Evolutionary conservation across 2,888 invertebrate genomes (phyloP), one percentile per base, ranked within the genome.

Genomic region (Taenaris catops): DNA sequence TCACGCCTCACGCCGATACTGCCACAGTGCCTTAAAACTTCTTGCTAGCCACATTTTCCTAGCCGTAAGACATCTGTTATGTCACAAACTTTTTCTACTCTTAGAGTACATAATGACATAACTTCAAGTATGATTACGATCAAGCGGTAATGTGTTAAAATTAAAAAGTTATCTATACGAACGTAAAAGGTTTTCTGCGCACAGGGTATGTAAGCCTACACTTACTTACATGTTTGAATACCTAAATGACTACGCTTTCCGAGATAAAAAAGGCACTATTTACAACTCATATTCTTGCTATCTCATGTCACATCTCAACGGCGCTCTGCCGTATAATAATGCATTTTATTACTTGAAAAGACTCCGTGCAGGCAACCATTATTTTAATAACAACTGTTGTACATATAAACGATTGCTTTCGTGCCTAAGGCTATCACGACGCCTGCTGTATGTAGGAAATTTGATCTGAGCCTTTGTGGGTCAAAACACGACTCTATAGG

Each of bases 391-490:
- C 53, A 53, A 53, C 51, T 53, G 28, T 46, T 47, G 51, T 55
- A 50, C 48, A 51, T 46, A 58, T 44, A 62, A 54, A 54, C 53
- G 53, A 57, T 61, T 53, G 46, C 46, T 47, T 49, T 68, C 64
- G 61, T 62, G 67, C 63, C 55, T 49, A 34, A 44, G 56, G 63
- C 53, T 50, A 61, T 73, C 68, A 67, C 67, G 67, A 63, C 46
- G 58, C 50, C 44, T 41, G 52, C 47, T 55, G 53, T 60, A 54
- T 58, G 58, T 7, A 59, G 62, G 72, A 70, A 70, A 78, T 76
- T 70, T 58, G 73, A 74, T 73, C 68, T 66, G 55, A 65, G 56
- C 61, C 59, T 71, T 74, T 72, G 52, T 78, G 55, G 79, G 76
- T 79, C 76, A 75, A 52, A 52, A 42, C 39, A 38, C 34, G 43